Evolutionary conservation across 2,888 invertebrate species (phyloP).

Genomic region (Seira musarum): DNA sequence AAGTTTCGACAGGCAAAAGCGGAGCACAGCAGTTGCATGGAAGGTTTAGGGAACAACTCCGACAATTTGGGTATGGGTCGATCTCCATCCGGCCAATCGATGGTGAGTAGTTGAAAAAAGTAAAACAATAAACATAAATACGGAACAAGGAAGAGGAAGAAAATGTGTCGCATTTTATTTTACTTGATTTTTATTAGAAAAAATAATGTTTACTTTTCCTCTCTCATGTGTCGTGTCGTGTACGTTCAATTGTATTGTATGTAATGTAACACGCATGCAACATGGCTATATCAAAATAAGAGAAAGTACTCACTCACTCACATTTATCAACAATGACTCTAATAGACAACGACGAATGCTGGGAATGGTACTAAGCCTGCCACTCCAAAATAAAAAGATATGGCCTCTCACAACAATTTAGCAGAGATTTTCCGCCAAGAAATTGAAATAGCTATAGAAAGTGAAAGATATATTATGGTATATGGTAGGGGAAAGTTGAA

Average conservation of each 20-base stretch:
- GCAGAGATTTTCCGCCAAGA: not conserved
- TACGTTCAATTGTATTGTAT: not conserved
- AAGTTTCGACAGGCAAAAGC: conserved; percentile 61
- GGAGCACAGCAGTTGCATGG: conserved; percentile 47
- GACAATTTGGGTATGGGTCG: conserved; percentile 53
- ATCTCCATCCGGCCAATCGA: conserved; percentile 51
- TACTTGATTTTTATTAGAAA: not conserved
- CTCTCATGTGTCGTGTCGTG: not conserved
- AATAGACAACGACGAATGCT: not conserved
- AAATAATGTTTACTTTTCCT: not conserved
- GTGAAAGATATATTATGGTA: not conserved
- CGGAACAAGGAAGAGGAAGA: not conserved
- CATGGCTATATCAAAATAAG: no score
- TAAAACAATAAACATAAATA: not conserved
- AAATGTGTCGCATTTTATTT: not conserved
- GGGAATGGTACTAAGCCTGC: not conserved
- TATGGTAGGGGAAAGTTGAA: not conserved
- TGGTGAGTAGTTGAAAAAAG: conserved; percentile 37
- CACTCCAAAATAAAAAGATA: not conserved
- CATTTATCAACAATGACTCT: not conserved
- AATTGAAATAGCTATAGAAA: not conserved
- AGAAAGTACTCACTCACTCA: not conserved
- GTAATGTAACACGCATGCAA: not conserved
- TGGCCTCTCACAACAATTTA: not conserved
- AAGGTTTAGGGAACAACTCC: conserved; percentile 42